Evolutionary conservation across 2,888 invertebrate genomes (phyloP).

Genomic region (Tenthredo notha): DNA sequence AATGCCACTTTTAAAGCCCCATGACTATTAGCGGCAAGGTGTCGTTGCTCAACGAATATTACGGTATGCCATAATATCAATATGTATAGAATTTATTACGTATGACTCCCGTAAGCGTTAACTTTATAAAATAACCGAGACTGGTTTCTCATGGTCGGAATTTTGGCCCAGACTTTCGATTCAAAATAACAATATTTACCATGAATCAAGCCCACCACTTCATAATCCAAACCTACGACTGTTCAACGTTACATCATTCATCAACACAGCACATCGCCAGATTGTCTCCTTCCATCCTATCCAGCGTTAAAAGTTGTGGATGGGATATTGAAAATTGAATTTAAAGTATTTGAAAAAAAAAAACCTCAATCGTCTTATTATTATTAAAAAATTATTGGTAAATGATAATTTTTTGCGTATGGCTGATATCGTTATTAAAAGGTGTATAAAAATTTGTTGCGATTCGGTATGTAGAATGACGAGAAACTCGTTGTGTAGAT

Average conservation of each 20-base stretch:
- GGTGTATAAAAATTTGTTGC: background rate
- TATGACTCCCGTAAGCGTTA: background rate
- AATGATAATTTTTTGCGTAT: background rate
- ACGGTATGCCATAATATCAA: conserved; percentile 32
- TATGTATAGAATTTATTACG: background rate
- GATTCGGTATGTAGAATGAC: background rate
- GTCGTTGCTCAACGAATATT: background rate
- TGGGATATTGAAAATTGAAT: background rate
- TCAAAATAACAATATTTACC: background rate
- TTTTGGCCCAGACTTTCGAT: conserved; percentile 9
- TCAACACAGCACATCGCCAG: background rate
- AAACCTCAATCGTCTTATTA: background rate
- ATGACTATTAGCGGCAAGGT: conserved; percentile 19
- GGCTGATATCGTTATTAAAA: background rate
- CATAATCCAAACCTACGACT: background rate
- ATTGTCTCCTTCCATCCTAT: background rate
- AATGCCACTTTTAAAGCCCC: background rate
- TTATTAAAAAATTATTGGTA: background rate
- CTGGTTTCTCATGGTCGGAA: background rate
- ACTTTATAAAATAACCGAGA: background rate
- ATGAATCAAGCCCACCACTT: background rate
- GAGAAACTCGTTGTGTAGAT: background rate
- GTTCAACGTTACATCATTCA: background rate
- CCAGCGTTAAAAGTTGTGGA: background rate
- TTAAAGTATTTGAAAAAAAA: background rate